Conservation (phyloP, 2,888 invertebrate species). For the Chloroclystis v-ata region DNA sequence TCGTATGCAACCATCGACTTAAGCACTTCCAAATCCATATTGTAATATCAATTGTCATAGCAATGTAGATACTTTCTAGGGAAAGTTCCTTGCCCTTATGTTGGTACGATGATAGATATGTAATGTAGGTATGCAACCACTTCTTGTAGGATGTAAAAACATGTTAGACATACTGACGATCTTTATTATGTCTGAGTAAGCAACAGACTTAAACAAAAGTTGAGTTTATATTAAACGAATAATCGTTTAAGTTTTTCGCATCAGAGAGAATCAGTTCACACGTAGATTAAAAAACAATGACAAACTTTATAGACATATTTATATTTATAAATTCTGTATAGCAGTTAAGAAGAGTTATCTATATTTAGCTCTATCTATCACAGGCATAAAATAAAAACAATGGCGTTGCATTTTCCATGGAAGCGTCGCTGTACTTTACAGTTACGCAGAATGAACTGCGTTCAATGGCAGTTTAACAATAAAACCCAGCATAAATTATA, state of each 20-base stretch:
- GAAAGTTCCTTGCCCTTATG: constrained; percentile 31
- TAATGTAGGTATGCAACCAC: not conserved
- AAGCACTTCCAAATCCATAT: constrained; percentile 45
- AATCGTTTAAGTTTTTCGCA: too few species aligned
- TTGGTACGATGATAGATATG: not conserved
- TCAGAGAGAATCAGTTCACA: too few species aligned
- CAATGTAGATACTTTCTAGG: constrained; percentile 24
- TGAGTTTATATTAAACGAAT: too few species aligned
- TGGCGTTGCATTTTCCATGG: constrained; percentile 21
- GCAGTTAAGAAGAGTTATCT: too few species aligned
- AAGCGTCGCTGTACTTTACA: constrained; percentile 25
- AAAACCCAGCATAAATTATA: constrained; percentile 23
- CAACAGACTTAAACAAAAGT: too few species aligned
- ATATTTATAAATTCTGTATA: too few species aligned
- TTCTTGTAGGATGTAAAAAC: not conserved
- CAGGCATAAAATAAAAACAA: not conserved
- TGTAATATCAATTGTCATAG: constrained; percentile 36
- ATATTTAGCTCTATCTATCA: too few species aligned
- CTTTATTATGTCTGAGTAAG: too few species aligned
- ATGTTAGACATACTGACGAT: too few species aligned
- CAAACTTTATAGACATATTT: too few species aligned
- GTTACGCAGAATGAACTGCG: constrained; percentile 22
- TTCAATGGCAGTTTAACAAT: constrained; percentile 41
- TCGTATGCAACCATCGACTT: constrained; percentile 48
- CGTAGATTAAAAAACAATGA: too few species aligned